Conservation (phyloP, 2,797 vertebrate species). For the Crocodylus rhombifer region DNA sequence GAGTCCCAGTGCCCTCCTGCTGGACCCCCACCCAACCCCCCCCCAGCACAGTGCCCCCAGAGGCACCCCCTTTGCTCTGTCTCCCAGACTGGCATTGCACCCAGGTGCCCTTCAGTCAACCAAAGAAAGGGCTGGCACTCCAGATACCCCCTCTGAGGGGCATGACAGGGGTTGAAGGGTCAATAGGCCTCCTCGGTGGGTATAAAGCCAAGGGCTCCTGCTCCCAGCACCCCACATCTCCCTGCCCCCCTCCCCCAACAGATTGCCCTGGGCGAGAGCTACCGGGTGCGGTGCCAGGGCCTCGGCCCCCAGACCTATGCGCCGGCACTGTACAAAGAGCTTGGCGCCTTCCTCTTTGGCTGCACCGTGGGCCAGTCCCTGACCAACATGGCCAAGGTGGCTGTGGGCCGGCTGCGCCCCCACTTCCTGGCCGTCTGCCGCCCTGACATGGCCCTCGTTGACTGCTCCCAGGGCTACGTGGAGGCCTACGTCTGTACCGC, state of each 20-base stretch:
- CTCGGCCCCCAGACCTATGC: constrained; percentile 79
- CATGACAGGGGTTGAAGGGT: too few species aligned
- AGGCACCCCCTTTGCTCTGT: too few species aligned
- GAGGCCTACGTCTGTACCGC: constrained; percentile 69
- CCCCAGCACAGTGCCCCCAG: too few species aligned
- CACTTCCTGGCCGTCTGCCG: constrained; percentile 85
- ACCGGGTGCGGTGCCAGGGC: constrained; percentile 74
- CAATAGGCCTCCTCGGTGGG: too few species aligned
- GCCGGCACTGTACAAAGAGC: constrained; percentile 84
- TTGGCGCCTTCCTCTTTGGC: constrained; percentile 86
- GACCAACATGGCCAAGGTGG: constrained; percentile 87
- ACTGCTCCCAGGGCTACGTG: constrained; percentile 77
- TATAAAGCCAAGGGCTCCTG: too few species aligned
- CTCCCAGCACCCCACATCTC: neutral
- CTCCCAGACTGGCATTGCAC: too few species aligned
- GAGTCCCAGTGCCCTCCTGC: constrained; percentile 33
- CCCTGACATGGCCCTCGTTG: constrained; percentile 79
- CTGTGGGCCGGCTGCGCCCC: constrained; percentile 84
- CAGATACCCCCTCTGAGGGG: too few species aligned
- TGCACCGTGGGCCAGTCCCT: constrained; percentile 83
- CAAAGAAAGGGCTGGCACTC: too few species aligned
- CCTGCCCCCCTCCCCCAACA: constrained; percentile 37
- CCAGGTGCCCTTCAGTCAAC: too few species aligned
- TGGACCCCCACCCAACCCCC: neutral
- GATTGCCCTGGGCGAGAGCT: constrained; percentile 85